Conservation (phyloP, 2,113 vertebrate genomes). For the Nansenia antarctica region DNA sequence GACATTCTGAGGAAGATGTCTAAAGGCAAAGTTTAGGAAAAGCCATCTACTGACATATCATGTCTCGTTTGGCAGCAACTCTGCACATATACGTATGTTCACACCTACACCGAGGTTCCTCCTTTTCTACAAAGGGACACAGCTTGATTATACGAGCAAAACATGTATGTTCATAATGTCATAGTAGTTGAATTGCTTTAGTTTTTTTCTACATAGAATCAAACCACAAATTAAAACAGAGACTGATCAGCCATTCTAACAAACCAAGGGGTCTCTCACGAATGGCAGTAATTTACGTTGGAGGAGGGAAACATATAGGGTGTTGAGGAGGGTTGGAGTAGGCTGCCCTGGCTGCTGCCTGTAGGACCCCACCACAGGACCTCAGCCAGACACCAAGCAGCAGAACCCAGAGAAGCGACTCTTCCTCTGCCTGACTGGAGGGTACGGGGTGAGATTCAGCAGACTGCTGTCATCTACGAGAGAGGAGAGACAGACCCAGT, state of each 20-base stretch:
- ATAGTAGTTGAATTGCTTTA: slow-evolving; percentile 6
- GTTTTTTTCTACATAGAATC: slow-evolving; percentile 19
- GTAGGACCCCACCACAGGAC: neutral
- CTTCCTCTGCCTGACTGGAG: slow-evolving; percentile 89
- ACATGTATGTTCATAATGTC: slow-evolving; percentile 19
- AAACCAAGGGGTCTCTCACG: slow-evolving; percentile 48
- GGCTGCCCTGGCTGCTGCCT: slow-evolving; percentile 17
- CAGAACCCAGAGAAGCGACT: slow-evolving; percentile 93
- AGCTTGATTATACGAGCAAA: slow-evolving; percentile 7
- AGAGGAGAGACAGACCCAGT: slow-evolving; percentile 26
- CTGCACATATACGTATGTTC: slow-evolving; percentile 1
- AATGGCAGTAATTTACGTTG: slow-evolving; percentile 50
- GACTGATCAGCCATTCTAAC: slow-evolving; percentile 73
- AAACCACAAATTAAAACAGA: slow-evolving; percentile 33
- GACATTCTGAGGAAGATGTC: slow-evolving; percentile 5
- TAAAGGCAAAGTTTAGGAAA: slow-evolving; percentile 4
- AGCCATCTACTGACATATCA: slow-evolving; percentile 2
- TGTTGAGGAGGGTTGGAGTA: slow-evolving; percentile 6
- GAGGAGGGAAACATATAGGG: slow-evolving; percentile 3
- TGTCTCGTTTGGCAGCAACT: slow-evolving; percentile 7
- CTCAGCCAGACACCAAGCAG: slow-evolving; percentile 93
- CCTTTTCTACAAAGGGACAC: neutral
- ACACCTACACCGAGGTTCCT: neutral
- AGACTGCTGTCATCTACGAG: slow-evolving; percentile 95
- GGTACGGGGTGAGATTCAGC: slow-evolving; percentile 90